Conservation (phyloP, 1,140 invertebrate genomes). For the Mycetomoellerius zeteki region DNA sequence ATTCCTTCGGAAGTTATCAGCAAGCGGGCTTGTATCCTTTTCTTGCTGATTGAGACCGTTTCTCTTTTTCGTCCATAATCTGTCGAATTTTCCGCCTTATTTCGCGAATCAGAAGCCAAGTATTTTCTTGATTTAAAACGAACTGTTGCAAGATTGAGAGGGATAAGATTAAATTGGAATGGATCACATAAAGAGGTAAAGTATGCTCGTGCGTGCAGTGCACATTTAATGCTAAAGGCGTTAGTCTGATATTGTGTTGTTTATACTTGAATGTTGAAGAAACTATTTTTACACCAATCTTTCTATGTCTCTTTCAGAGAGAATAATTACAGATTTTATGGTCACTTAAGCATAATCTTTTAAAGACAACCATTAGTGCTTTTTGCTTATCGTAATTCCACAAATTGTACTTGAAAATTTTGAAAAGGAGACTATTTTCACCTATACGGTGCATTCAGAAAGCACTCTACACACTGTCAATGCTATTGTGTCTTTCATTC, state of each 20-base stretch:
- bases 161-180: slow-evolving; percentile 38
- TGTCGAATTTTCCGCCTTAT: slow-evolving; percentile 42
- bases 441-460: too few relatives aligned
- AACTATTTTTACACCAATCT: neutral
- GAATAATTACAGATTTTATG: neutral
- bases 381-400: neutral
- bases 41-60: neutral
- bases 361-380: neutral
- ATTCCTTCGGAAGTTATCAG: slow-evolving; percentile 18
- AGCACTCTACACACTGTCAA: too few relatives aligned
- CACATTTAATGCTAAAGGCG: slow-evolving; percentile 7
- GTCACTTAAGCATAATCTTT: neutral
- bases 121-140: slow-evolving; percentile 43
- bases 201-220: neutral
- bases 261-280: neutral
- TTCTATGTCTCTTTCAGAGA: neutral
- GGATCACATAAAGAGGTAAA: slow-evolving; percentile 29
- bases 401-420: neutral
- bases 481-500: too few relatives aligned
- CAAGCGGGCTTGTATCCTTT: slow-evolving; percentile 19
- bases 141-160: slow-evolving; percentile 4
- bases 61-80: neutral
- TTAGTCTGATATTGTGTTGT: neutral
- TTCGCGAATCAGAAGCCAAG: slow-evolving; percentile 1
- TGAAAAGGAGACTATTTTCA: too few relatives aligned